Evolutionary conservation across 2,797 vertebrate genomes (phyloP), one percentile per base, ranked within the genome.

Genomic region (Acipenser transmontanus): DNA sequence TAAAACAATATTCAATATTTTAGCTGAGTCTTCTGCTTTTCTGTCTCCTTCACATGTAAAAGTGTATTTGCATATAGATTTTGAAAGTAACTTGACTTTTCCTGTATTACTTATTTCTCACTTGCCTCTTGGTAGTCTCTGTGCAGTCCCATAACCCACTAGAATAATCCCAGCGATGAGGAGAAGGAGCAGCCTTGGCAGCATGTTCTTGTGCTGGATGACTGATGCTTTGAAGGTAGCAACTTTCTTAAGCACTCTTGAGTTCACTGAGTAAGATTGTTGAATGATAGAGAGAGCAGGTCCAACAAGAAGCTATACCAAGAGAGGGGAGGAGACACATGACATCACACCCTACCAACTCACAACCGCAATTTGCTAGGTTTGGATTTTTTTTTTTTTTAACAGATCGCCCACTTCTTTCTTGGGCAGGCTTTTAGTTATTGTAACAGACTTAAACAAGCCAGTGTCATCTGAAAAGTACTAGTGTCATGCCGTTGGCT

Each of bases 231-330:
- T 78, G 76, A 77, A 80, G 76, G 61, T 63, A 69, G 64, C 66
- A 63, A 66, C 62, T 81, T 47, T 48, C 72, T 81, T 71, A 73
- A 80, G 76, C 80, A 77, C 77, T 74, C 72, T 76, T 75, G 77
- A 77, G 81, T 76, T 77, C 75, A 76, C 77, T 69, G 67, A 65
- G 80, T 69, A 76, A 76, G 71, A 78, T 69, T 66, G 61, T 66
- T 70, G 73, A 67, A 75, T 74, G 79, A 82, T 80, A 78, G 69
- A 74, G 76, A 66, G 50, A 57, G 69, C 80, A 76, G 78, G 75
- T 83, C 71, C 64, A 72, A 80, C 54, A 83, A 79, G 74, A 79
- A 87, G 87, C 84, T 88, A 88, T 86, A 86, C 76, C 78, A 77
- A 74, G 67, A 69, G 84, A 80, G 80, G 52, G 89, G 89, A 85